Evolutionary conservation across 2,113 vertebrate species (phyloP).

Genomic region (Apistogramma diplotaenia): DNA sequence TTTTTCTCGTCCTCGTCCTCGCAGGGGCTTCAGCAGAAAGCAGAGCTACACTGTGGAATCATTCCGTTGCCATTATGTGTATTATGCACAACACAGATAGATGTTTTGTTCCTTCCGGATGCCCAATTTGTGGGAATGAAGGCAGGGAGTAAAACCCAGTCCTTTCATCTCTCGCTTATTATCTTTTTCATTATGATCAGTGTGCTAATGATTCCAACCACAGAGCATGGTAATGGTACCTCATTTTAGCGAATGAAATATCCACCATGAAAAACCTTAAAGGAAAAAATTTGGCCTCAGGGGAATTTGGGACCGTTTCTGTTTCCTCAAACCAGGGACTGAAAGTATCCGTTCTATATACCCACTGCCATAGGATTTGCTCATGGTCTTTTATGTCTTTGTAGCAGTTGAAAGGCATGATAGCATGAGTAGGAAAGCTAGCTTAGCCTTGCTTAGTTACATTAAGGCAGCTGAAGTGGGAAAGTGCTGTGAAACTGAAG

Average conservation of each 20-base stretch:
- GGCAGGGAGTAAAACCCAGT: conserved; percentile 31
- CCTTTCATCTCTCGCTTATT: conserved; percentile 62
- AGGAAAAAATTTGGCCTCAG: conserved; percentile 14
- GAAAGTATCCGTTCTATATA: neutral
- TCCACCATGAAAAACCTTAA: conserved; percentile 28
- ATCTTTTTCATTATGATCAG: conserved; percentile 58
- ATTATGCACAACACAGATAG: conserved; percentile 12
- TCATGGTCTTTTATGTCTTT: neutral
- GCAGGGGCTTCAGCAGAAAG: neutral
- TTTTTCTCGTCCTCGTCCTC: neutral
- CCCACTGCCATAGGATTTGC: neutral
- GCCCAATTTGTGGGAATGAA: conserved; percentile 44
- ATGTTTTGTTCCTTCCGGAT: conserved; percentile 41
- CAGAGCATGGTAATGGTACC: conserved; percentile 42
- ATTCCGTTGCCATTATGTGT: conserved; percentile 7
- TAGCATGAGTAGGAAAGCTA: neutral
- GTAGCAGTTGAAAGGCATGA: neutral
- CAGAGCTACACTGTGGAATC: conserved; percentile 2
- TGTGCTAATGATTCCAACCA: conserved; percentile 52
- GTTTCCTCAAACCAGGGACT: neutral
- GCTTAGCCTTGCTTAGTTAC: neutral
- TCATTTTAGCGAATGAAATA: conserved; percentile 41
- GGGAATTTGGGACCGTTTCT: neutral
- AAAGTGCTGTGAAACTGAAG: neutral
- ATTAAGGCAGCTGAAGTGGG: neutral